Evolutionary conservation across 2,888 invertebrate genomes (phyloP), one percentile per base, ranked within the genome.

Genomic region (Epinotia demarniana): DNA sequence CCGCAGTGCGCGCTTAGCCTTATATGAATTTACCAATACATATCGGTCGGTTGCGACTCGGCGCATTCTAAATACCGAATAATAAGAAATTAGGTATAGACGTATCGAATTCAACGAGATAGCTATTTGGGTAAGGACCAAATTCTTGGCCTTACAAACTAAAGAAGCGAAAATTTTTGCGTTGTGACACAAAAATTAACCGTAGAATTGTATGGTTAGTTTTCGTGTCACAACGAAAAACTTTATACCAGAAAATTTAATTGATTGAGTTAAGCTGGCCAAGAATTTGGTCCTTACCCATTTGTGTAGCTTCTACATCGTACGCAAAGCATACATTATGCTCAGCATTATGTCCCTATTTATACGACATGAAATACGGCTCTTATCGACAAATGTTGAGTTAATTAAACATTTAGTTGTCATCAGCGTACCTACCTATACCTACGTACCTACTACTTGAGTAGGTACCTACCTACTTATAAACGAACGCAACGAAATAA

Each of bases 361-460:
- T 58, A 72, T 71, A 61, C 53, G 16, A 68, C 62, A 58, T 13
- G 66, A 75, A 61, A 27, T 60, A 72, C 71, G 67, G 67, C 12
- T 67, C 66, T 75, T 62, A 75, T 75, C 75, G 61, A 66, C 64
- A 71, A 53, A 62, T 71, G 72, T 75, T 71, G 75, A 67, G 75
- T 75, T 75, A 75, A 75, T 72, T 71, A 75, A 64, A 75, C 66
- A 62, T 75, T 75, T 67, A 72, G 66, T 72, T 75, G 67, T 75
- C 75, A 75, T 53, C 33, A n/a, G n/a, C 16, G 49, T n/a, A 53
- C 53, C 16, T 53, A 53, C 6, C n/a, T 53, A 53, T 39, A 23
- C 19, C 27, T 19, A 46, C 49, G 39, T 58, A 74, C 73, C 27
- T 68, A 68, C 27, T 43, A 27, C 27, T 4, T 33, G 6, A 4